Conservation (phyloP, 1,140 invertebrate species). For the Saxidomus purpurata region DNA sequence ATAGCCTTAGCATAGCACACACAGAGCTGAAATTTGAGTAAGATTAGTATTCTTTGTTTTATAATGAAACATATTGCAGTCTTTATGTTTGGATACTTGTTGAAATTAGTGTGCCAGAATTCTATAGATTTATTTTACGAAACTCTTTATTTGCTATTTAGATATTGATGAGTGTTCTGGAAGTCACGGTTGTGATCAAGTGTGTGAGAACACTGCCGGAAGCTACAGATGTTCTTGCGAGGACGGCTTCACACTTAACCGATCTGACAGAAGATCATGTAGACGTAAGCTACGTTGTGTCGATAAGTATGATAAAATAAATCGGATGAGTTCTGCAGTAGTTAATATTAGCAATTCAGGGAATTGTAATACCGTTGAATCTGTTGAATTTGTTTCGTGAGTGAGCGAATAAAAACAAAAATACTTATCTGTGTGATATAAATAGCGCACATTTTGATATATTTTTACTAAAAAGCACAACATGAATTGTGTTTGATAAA, state of each 20-base stretch:
- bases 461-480: too few relatives aligned
- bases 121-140: neutral
- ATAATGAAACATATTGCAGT: constrained; percentile 12
- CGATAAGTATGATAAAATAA: constrained; percentile 25
- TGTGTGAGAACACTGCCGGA: constrained; percentile 45
- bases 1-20: neutral
- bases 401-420: too few relatives aligned
- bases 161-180: constrained; percentile 52
- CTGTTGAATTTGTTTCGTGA: too few relatives aligned
- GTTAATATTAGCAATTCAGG: neutral
- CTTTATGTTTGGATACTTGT: neutral
- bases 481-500: too few relatives aligned
- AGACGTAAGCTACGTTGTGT: constrained; percentile 39
- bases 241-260: neutral
- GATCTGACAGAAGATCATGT: constrained; percentile 11
- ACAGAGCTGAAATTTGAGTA: neutral
- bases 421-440: too few relatives aligned
- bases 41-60: neutral
- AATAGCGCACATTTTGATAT: too few relatives aligned
- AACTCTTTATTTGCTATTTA: neutral
- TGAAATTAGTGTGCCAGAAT: neutral
- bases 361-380: neutral
- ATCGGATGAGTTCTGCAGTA: neutral
- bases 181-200: neutral
- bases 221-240: constrained; percentile 40